Base-by-base conservation (phyloP, 2,113 vertebrate genomes). In the Phalacrocorax pelagicus region DNA sequence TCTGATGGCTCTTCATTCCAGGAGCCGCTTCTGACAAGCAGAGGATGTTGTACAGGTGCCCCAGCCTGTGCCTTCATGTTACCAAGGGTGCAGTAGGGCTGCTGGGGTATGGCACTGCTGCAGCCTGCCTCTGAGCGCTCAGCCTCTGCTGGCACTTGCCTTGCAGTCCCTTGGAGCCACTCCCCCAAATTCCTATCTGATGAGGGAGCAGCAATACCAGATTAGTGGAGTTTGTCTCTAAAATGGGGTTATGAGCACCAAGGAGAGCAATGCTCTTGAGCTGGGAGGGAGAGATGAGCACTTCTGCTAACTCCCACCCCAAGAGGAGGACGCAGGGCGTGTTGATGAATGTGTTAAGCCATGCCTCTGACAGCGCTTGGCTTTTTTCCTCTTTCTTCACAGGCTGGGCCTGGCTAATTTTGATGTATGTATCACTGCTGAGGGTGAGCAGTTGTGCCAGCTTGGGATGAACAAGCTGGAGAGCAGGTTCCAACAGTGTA, bases 41-140 rank as follows among this genome's bases (percentile, higher is more conserved):
- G 3, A 73, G 49, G 42, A 32, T 10, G 15, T n/a, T 2, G 0
- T 32, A 1, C 0, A 1, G 44, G 38, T 42, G 4, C 12, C 73
- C 19, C 8, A 38, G 19, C 20, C 42, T 29, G 2, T 16, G 27
- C 30, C 34, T 54, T 40, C 14, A 1, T 23, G 18, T 66, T 75
- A 24, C 82, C 22, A 4, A 16, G 42, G 38, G 17, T 1, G 2
- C 29, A 24, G 66, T 3, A 11, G 42, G 20, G 62, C 54, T 44
- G 26, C 59, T 79, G 46, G 30, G 5, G 12, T 12, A 47, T 51
- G 69, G 51, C 87, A 36, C 5, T 22, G 58, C 79, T 63, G n/a
- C 86, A 87, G 71, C 65, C 36, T 42, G 36, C 30, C 36, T 58
- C n/a, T 30, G 81, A 52, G 58, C 1, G 0, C 61, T 54, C 59